These are phyloP conservation scores for Rhaphigaster nebulosa DNA, from an alignment of 2,888 invertebrate genomes.

Conservation along the genomic window DNA sequence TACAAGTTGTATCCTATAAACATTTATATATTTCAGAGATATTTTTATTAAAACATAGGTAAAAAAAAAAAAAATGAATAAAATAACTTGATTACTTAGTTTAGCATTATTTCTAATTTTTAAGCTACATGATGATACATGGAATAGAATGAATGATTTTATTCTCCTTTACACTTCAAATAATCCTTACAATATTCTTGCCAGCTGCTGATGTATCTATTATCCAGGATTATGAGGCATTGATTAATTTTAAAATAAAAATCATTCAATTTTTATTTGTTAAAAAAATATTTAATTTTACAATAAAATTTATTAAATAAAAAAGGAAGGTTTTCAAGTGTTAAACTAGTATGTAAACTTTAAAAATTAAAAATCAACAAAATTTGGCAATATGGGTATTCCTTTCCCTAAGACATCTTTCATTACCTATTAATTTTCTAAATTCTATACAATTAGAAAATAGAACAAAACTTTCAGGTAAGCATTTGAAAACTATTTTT, in stretches of 20 bases:
- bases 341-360: not conserved
- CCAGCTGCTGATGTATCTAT: not conserved
- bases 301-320: not conserved
- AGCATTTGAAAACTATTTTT: slow-evolving; percentile 54
- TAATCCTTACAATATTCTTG: not conserved
- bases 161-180: not conserved
- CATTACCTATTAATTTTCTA: slow-evolving; percentile 3
- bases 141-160: not conserved
- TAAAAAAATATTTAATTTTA: slow-evolving; percentile 23
- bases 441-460: slow-evolving; percentile 49
- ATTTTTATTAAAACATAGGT: not conserved
- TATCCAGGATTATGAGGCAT: not conserved
- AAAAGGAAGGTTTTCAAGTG: not conserved
- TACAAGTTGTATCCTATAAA: not conserved
- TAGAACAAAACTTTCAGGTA: slow-evolving; percentile 47
- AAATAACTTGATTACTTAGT: not conserved
- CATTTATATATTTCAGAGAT: not conserved
- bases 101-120: not conserved
- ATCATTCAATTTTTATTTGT: not conserved
- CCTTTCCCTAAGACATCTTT: not conserved
- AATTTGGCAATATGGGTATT: not conserved
- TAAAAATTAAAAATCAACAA: not conserved
- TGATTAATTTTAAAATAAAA: not conserved
- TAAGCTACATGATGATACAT: not conserved
- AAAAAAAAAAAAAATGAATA: not conserved